phyloP scores from a whole-genome alignment of 2,797 vertebrate species.

The Mormyrus hasselquistii region DNA sequence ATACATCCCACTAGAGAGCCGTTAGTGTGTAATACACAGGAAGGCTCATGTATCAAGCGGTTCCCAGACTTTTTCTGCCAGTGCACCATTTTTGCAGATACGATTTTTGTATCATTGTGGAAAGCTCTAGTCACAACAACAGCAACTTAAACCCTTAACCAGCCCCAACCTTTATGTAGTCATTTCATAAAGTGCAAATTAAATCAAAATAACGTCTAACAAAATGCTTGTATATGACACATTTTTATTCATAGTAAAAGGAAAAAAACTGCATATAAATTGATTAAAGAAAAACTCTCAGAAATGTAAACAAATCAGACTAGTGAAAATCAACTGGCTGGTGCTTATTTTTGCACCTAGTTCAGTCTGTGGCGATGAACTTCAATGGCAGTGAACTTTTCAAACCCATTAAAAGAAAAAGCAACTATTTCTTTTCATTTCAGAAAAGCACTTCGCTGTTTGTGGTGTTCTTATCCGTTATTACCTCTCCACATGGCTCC shows the following conservation, averaged over 20 bases:
- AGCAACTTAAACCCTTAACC: background rate
- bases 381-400: background rate
- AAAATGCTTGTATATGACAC: background rate
- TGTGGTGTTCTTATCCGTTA: background rate
- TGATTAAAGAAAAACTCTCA: background rate
- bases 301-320: background rate
- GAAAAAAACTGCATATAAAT: background rate
- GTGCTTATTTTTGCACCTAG: background rate
- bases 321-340: background rate
- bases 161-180: background rate
- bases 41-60: background rate
- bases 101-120: background rate
- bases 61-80: background rate
- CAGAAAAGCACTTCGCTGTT: background rate
- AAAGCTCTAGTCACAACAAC: background rate
- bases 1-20: background rate
- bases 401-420: background rate
- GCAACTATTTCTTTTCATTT: background rate
- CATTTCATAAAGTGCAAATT: background rate
- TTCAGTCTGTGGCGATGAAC: background rate
- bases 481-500: background rate
- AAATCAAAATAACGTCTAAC: background rate
- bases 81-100: background rate
- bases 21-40: background rate
- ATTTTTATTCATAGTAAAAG: background rate